A percentile compares a stretch with the other conserved stretches of the same genome.
phyloP scores from a whole-genome alignment of 2,888 invertebrate genomes.

The Eurois occulta region DNA sequence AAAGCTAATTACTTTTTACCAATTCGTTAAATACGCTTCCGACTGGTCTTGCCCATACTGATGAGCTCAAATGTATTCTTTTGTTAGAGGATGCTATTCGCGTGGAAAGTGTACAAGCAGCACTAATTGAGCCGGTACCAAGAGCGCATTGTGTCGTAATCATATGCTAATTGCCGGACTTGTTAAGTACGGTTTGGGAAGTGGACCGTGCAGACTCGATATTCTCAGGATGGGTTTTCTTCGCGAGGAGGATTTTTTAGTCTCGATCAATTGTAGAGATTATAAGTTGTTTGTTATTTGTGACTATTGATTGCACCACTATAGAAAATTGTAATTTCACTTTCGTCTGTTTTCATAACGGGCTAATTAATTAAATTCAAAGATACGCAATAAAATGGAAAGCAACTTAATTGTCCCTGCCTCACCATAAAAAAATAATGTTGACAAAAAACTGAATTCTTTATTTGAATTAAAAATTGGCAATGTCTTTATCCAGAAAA shows the following conservation, averaged over 20 bases:
- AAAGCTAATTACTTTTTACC: slow-evolving; percentile 63
- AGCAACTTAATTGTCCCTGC: background rate
- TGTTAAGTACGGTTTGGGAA: slow-evolving; percentile 62
- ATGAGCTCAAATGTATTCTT: slow-evolving; percentile 68
- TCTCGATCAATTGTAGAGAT: background rate
- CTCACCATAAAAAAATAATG: slow-evolving; percentile 13
- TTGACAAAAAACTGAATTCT: slow-evolving; percentile 26
- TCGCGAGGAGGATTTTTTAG: background rate
- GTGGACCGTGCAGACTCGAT: slow-evolving; percentile 47
- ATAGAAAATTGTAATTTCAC: background rate
- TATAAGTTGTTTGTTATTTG: background rate
- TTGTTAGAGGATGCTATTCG: slow-evolving; percentile 60
- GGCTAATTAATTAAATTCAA: slow-evolving; percentile 5
- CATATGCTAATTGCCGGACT: slow-evolving; percentile 67
- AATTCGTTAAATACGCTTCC: slow-evolving; percentile 62
- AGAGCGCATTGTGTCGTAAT: slow-evolving; percentile 66
- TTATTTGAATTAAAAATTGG: slow-evolving; percentile 45
- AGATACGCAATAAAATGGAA: background rate
- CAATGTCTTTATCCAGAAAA: slow-evolving; percentile 37
- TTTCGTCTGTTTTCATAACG: background rate
- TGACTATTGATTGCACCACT: background rate
- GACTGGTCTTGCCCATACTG: slow-evolving; percentile 63
- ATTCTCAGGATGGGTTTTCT: slow-evolving; percentile 14
- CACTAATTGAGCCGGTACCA: slow-evolving; percentile 72
- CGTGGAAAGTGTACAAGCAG: slow-evolving; percentile 73